A percentile compares a stretch with the other conserved stretches of the same genome.
Evolutionary conservation across 2,797 vertebrate genomes (phyloP).

Genomic region (Sarcophilus harrisii): DNA sequence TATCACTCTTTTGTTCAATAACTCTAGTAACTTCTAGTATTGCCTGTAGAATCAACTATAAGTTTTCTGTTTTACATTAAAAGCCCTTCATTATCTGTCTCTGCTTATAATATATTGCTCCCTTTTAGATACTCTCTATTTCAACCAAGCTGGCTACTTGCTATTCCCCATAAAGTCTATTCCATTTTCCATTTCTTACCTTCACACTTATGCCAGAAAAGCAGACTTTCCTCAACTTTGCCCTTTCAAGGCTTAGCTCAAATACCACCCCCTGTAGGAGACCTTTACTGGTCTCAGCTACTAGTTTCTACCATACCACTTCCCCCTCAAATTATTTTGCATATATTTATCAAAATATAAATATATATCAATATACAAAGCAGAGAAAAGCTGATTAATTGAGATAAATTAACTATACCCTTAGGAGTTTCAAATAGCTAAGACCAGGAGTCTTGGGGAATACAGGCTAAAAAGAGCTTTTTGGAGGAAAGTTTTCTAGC

Average conservation of each 20-base stretch:
- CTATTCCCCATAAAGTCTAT: neutral
- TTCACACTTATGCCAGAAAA: neutral
- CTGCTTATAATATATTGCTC: neutral
- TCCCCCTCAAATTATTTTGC: neutral
- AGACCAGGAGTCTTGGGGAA: neutral
- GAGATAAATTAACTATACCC: neutral
- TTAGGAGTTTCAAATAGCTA: neutral
- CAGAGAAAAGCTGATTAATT: neutral
- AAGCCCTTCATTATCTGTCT: neutral
- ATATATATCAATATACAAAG: neutral
- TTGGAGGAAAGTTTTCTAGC: neutral
- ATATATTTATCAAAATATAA: neutral
- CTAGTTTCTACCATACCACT: neutral
- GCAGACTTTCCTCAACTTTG: neutral
- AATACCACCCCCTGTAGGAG: neutral
- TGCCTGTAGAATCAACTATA: neutral
- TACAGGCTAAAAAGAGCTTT: neutral
- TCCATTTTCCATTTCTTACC: neutral
- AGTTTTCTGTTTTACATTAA: neutral
- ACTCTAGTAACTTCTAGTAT: neutral
- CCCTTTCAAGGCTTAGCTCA: neutral
- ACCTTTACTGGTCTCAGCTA: neutral
- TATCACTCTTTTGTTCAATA: neutral
- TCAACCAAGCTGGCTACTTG: neutral
- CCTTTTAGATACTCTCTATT: neutral